A percentile compares a stretch with the other conserved stretches of the same genome.
phyloP scores from a whole-genome alignment of 2,888 invertebrate species.

The Andrena chrysosceles region DNA sequence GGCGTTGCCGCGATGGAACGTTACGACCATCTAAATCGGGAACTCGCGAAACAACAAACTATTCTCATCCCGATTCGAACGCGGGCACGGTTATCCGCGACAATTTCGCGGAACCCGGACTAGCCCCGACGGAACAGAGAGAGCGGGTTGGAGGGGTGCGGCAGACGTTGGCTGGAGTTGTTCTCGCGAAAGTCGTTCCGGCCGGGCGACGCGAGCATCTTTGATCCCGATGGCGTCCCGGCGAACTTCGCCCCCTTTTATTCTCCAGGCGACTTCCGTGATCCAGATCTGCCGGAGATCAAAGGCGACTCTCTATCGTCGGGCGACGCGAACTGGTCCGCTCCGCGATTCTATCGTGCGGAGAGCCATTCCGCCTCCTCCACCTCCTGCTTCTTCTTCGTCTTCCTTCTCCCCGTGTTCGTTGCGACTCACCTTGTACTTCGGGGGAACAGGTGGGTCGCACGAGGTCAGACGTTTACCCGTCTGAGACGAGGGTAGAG shows the following conservation, averaged over 20 bases:
- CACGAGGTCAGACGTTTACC: conserved; percentile 66
- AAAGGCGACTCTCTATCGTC: conserved; percentile 1
- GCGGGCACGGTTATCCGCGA: conserved; percentile 28
- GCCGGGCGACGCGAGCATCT: neutral
- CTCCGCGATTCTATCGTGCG: conserved; percentile 26
- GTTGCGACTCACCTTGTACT: conserved; percentile 41
- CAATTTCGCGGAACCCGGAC: neutral
- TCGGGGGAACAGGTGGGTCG: conserved; percentile 67
- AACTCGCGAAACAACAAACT: conserved; percentile 62
- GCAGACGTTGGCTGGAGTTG: neutral
- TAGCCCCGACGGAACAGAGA: too few species aligned
- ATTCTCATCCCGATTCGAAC: conserved; percentile 44
- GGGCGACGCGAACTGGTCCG: neutral
- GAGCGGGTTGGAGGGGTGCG: neutral
- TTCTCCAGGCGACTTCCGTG: conserved; percentile 48
- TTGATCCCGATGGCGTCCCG: conserved; percentile 12
- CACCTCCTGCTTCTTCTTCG: conserved; percentile 5
- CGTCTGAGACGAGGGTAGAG: conserved; percentile 54
- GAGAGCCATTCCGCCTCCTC: conserved; percentile 12
- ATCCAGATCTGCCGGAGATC: conserved; percentile 19
- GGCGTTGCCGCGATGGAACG: conserved; percentile 52
- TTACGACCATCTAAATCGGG: conserved; percentile 64
- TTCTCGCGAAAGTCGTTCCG: neutral
- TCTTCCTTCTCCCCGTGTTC: conserved; percentile 10
- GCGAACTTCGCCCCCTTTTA: conserved; percentile 8